Evolutionary conservation across 2,113 vertebrate genomes (phyloP).

Genomic region (Myrmecobius fasciatus): DNA sequence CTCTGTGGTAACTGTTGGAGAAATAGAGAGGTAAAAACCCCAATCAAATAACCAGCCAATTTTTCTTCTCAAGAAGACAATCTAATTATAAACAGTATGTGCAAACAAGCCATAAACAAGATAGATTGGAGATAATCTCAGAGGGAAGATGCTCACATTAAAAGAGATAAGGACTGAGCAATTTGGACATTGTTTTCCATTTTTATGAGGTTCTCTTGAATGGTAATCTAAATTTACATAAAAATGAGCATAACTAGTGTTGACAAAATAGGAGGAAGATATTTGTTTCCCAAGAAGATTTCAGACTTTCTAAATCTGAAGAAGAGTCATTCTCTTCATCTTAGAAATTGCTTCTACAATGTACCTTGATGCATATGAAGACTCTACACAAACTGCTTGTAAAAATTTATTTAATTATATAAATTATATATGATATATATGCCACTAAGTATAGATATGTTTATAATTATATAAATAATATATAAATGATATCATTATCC

Average conservation of each 20-base stretch:
- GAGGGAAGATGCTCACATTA: background rate
- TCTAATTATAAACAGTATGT: background rate
- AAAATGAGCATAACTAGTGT: conserved; percentile 40
- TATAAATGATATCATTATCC: background rate
- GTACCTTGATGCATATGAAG: background rate
- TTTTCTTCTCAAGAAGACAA: background rate
- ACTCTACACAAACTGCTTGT: conserved; percentile 37
- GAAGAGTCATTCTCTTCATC: conserved; percentile 40
- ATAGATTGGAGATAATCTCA: background rate
- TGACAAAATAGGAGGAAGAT: conserved; percentile 42
- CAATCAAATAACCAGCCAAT: background rate
- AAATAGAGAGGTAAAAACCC: background rate
- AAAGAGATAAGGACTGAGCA: background rate
- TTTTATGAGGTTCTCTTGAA: conserved; percentile 55
- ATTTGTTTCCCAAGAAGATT: conserved; percentile 39
- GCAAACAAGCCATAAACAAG: background rate
- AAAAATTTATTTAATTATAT: no score
- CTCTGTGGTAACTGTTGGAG: conserved; percentile 3
- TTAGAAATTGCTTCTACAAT: conserved; percentile 28
- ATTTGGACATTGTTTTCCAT: background rate
- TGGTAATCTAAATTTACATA: conserved; percentile 37
- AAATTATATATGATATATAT: no score
- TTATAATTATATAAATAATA: no score
- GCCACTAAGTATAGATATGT: no score
- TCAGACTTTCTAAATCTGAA: conserved; percentile 12